phyloP scores from a whole-genome alignment of 37 sponge, comb jelly and placozoan genomes.

The Haliclona indistincta region DNA sequence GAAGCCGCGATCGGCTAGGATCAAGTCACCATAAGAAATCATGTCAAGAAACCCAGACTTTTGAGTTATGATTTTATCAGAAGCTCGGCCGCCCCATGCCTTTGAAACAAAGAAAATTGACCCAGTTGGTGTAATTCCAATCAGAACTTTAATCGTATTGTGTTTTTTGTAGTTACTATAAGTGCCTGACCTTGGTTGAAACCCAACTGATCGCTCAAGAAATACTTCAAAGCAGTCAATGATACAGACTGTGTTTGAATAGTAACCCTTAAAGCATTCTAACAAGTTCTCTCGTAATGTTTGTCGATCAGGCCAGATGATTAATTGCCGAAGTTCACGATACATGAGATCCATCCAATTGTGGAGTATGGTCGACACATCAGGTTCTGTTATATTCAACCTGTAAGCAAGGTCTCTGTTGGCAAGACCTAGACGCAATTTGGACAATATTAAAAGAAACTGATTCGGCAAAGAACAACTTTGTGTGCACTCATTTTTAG shows the following conservation, averaged over 20 bases:
- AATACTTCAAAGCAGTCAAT: constrained; percentile 43
- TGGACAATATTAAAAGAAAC: not conserved
- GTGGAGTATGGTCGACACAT: constrained; percentile 11
- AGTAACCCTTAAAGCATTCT: not conserved
- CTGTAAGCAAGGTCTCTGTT: constrained; percentile 1
- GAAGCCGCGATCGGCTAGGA: constrained; percentile 37
- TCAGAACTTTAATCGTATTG: constrained; percentile 44
- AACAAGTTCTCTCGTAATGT: not conserved
- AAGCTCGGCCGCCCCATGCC: constrained; percentile 21
- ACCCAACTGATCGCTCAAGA: constrained; percentile 10
- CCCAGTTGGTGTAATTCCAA: constrained; percentile 36
- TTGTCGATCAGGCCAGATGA: constrained; percentile 11
- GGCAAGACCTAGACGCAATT: not conserved
- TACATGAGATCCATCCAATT: constrained; percentile 26
- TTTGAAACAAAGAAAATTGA: constrained; percentile 24
- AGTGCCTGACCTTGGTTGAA: constrained; percentile 2
- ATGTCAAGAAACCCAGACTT: constrained; percentile 13
- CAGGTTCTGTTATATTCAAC: not conserved
- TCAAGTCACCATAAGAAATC: constrained; percentile 7
- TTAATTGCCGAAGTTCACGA: not conserved
- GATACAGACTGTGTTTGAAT: constrained; percentile 10
- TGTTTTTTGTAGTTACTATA: constrained; percentile 34
- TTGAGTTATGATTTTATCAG: constrained; percentile 19
- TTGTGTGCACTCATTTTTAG: no score
- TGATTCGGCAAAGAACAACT: not conserved